Conservation (phyloP, 2,113 vertebrate species). For the Microtus oregoni region DNA sequence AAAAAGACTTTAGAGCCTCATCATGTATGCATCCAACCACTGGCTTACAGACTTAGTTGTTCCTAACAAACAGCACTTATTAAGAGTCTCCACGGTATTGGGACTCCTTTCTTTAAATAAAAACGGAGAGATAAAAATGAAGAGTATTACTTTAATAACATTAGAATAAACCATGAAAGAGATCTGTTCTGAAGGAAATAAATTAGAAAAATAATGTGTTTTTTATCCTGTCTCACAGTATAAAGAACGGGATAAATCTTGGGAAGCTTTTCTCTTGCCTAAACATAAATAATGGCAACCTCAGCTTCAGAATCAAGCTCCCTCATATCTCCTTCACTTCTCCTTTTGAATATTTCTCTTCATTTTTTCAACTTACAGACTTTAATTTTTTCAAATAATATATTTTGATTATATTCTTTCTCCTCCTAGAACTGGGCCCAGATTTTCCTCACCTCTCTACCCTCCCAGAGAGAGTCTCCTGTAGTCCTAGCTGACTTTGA, state of each 20-base stretch:
- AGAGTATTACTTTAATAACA: not conserved
- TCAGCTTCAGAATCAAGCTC: not conserved
- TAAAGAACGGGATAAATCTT: not conserved
- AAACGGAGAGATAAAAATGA: constrained; percentile 31
- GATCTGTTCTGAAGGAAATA: constrained; percentile 26
- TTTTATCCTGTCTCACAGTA: not conserved
- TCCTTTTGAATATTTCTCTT: not conserved
- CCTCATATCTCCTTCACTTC: not conserved
- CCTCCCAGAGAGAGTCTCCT: not conserved
- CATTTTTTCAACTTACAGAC: not conserved
- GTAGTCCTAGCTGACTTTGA: not conserved
- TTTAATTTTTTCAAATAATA: not conserved
- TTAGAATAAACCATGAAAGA: constrained; percentile 25
- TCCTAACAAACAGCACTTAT: constrained; percentile 61
- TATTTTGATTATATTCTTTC: not conserved
- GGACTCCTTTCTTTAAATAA: constrained; percentile 37
- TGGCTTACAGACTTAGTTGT: constrained; percentile 48
- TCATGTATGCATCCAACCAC: constrained; percentile 18
- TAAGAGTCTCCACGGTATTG: constrained; percentile 11
- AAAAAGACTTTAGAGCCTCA: constrained; percentile 57
- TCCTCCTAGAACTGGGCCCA: not conserved
- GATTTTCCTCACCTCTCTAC: not conserved
- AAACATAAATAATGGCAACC: not conserved
- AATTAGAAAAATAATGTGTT: not conserved
- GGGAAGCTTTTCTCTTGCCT: not conserved